Evolutionary conservation across 2,797 vertebrate species (phyloP).

Genomic region (Lycodopsis pacificus): DNA sequence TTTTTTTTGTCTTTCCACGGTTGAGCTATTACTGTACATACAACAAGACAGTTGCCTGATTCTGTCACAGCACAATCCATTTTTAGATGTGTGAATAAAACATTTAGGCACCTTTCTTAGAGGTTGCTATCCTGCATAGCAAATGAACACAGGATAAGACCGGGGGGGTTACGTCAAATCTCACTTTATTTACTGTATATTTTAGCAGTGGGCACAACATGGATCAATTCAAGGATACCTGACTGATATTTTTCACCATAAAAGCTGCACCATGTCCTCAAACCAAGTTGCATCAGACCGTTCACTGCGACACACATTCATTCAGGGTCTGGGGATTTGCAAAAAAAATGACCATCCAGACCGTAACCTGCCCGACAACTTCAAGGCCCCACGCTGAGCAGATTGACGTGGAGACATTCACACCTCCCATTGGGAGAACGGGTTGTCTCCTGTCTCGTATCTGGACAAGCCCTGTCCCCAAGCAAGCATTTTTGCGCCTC

Average conservation of each 20-base stretch:
- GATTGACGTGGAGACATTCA: constrained; percentile 63
- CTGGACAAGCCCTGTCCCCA: constrained; percentile 66
- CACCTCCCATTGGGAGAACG: constrained; percentile 57
- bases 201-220: background rate
- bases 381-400: constrained; percentile 60
- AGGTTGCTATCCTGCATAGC: constrained; percentile 56
- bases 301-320: constrained; percentile 10
- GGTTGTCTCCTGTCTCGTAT: constrained; percentile 61
- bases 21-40: constrained; percentile 60
- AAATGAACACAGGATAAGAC: constrained; percentile 66
- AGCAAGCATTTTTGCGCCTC: constrained; percentile 64
- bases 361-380: constrained; percentile 45
- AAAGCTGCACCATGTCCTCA: constrained; percentile 5
- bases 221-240: constrained; percentile 8
- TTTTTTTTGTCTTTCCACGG: background rate
- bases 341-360: constrained; percentile 47
- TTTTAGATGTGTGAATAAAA: constrained; percentile 85
- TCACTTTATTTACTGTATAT: constrained; percentile 36
- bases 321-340: constrained; percentile 49
- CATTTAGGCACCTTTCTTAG: constrained; percentile 74
- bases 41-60: constrained; percentile 72
- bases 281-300: background rate
- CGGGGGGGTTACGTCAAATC: constrained; percentile 60
- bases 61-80: constrained; percentile 79
- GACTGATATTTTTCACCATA: constrained; percentile 15